These are phyloP conservation scores for Adela reaumurella DNA, from an alignment of 2,888 invertebrate species.

Conservation along the genomic window DNA sequence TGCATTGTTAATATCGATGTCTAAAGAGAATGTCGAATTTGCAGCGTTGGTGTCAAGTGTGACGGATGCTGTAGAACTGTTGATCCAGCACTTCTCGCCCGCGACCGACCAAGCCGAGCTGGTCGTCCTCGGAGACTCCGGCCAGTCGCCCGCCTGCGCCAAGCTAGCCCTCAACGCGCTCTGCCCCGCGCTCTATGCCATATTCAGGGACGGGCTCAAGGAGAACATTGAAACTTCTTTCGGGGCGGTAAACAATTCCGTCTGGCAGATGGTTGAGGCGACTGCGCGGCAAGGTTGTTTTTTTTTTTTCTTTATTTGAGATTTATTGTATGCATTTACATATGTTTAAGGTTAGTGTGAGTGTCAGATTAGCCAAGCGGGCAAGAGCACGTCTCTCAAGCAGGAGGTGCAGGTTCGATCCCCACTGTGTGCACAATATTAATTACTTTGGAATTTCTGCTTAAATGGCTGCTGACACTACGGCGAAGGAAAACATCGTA, in stretches of 20 bases:
- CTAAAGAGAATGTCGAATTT: constrained; percentile 16
- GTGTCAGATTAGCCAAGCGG: too few relatives aligned
- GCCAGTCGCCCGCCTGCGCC: constrained; percentile 62
- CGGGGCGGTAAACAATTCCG: constrained; percentile 80
- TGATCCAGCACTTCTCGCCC: constrained; percentile 67
- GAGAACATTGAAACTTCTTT: constrained; percentile 79
- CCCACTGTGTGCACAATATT: too few relatives aligned
- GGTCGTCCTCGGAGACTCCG: constrained; percentile 56
- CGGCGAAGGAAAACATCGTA: too few relatives aligned
- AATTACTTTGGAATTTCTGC: too few relatives aligned
- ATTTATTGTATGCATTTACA: constrained; percentile 11
- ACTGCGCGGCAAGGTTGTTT: constrained; percentile 84
- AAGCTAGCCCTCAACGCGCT: constrained; percentile 71
- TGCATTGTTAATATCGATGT: background rate
- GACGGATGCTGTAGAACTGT: constrained; percentile 69
- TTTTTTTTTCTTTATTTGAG: too few relatives aligned
- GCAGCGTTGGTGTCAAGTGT: constrained; percentile 69
- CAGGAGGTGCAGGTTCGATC: too few relatives aligned
- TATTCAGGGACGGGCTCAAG: constrained; percentile 81
- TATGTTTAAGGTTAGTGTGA: too few relatives aligned
- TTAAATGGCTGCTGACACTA: too few relatives aligned
- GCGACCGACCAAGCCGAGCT: constrained; percentile 63
- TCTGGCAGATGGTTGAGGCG: constrained; percentile 88
- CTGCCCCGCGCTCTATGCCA: constrained; percentile 80
- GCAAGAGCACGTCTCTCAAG: too few relatives aligned